phyloP scores from a whole-genome alignment of 1,140 invertebrate species.

The Bombus waltoni region DNA sequence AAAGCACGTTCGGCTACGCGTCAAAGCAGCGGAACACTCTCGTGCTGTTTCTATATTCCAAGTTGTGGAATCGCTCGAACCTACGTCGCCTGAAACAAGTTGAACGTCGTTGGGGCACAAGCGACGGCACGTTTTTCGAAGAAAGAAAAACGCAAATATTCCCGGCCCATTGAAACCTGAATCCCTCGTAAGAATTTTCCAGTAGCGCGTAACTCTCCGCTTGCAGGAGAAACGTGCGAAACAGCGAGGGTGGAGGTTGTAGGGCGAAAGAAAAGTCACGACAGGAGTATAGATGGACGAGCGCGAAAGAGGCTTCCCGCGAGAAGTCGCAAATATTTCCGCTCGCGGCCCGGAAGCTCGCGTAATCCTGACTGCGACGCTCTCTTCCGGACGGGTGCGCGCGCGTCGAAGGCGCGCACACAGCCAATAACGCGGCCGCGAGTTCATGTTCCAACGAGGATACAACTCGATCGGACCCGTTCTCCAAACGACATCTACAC shows the following conservation, averaged over 20 bases:
- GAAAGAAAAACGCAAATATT: not conserved
- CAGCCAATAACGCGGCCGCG: not conserved
- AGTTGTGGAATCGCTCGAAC: too few species aligned
- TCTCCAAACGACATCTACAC: not conserved
- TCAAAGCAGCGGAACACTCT: too few species aligned
- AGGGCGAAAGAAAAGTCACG: not conserved
- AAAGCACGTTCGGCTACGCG: too few species aligned
- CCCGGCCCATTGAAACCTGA: too few species aligned
- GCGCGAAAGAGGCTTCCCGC: not conserved
- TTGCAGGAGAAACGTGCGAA: too few species aligned
- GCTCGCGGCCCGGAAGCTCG: not conserved
- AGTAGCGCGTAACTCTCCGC: not conserved
- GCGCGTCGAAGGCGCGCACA: not conserved
- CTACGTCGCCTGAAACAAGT: too few species aligned
- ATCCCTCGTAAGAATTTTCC: not conserved
- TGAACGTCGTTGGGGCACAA: too few species aligned
- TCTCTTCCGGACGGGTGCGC: not conserved
- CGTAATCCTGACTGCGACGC: not conserved
- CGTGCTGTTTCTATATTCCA: too few species aligned
- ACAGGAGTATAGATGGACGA: not conserved
- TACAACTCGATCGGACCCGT: not conserved
- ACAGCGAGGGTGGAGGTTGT: too few species aligned
- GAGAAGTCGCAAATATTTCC: conserved; percentile 2
- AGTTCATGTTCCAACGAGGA: not conserved
- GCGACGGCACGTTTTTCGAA: too few species aligned